Evolutionary conservation across 1,140 invertebrate genomes (phyloP).

Genomic region (Drosophila murphyi): DNA sequence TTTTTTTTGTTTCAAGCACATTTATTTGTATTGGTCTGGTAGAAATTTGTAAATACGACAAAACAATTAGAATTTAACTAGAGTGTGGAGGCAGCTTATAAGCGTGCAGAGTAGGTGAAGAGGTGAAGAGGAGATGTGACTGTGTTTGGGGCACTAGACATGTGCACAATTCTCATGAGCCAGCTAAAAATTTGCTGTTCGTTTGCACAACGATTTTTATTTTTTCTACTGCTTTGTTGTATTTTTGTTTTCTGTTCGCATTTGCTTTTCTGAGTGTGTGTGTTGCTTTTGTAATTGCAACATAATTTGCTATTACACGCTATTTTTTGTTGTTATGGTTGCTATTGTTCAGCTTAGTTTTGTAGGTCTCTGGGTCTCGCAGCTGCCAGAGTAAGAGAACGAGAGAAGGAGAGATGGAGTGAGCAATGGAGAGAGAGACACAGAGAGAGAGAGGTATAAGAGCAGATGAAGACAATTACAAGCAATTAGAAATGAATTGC

Average conservation of each 20-base stretch:
- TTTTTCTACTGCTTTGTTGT: constrained; percentile 43
- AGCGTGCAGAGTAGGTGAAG: neutral
- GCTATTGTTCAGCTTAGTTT: constrained; percentile 54
- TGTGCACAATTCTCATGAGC: constrained; percentile 63
- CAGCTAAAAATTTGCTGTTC: constrained; percentile 37
- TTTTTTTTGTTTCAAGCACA: constrained; percentile 12
- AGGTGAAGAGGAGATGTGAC: neutral
- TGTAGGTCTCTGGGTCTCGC: constrained; percentile 79
- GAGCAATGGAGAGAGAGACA: neutral
- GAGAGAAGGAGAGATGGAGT: neutral
- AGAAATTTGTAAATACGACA: constrained; percentile 43
- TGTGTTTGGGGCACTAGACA: constrained; percentile 26
- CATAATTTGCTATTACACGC: constrained; percentile 82
- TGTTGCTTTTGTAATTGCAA: constrained; percentile 80
- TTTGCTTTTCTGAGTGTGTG: constrained; percentile 49
- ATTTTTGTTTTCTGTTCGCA: constrained; percentile 42
- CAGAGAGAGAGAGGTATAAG: constrained; percentile 1
- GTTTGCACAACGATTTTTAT: constrained; percentile 26
- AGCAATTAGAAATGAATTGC: constrained; percentile 82
- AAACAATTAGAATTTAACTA: constrained; percentile 69
- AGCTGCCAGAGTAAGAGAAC: constrained; percentile 50
- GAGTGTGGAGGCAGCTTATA: constrained; percentile 4
- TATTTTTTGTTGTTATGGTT: constrained; percentile 49
- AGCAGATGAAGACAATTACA: constrained; percentile 70
- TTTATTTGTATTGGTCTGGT: constrained; percentile 8